Conservation (phyloP, 2,797 vertebrate species). For the Periophthalmus magnuspinnatus region DNA sequence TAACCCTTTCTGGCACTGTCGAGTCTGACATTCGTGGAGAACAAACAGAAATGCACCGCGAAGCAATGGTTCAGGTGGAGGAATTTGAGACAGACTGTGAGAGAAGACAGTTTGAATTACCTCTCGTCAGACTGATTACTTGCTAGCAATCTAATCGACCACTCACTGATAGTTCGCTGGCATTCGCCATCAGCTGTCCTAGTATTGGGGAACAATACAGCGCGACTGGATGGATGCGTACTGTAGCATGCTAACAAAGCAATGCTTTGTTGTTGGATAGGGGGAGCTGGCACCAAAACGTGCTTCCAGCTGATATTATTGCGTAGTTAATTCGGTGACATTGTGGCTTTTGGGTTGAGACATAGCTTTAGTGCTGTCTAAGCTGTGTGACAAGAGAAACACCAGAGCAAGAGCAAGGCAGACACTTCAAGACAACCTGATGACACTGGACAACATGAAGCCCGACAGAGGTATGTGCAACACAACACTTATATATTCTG, state of each 20-base stretch:
- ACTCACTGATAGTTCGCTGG: slow-evolving; percentile 7
- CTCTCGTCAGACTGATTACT: slow-evolving; percentile 32
- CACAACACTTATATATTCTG: slow-evolving; percentile 12
- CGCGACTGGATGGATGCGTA: slow-evolving; percentile 66
- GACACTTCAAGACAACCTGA: slow-evolving; percentile 62
- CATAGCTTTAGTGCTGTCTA: slow-evolving; percentile 32
- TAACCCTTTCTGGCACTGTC: slow-evolving; percentile 1
- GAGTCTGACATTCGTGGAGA: slow-evolving; percentile 23
- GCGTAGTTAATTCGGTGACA: slow-evolving; percentile 53
- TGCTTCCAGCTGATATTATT: slow-evolving; percentile 67
- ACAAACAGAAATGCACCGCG: slow-evolving; percentile 51
- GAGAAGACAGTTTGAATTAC: slow-evolving; percentile 36
- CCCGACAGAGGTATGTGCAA: slow-evolving; percentile 88
- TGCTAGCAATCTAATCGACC: slow-evolving; percentile 42
- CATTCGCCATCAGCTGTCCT: slow-evolving; percentile 55
- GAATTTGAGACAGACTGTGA: slow-evolving; percentile 49
- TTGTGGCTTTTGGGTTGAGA: slow-evolving; percentile 35
- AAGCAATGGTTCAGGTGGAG: slow-evolving; percentile 55
- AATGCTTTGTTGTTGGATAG: slow-evolving; percentile 76
- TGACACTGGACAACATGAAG: slow-evolving; percentile 89
- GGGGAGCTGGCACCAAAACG: slow-evolving; percentile 61
- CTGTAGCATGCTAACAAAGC: slow-evolving; percentile 77
- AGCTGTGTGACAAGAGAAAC: slow-evolving; percentile 8
- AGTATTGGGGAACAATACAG: slow-evolving; percentile 56
- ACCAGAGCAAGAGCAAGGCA: slow-evolving; percentile 37